A percentile compares a stretch with the other conserved stretches of the same genome.
These are phyloP conservation scores for Acanthoscelides obtectus DNA, from an alignment of 2,888 invertebrate species.

Conservation along the genomic window DNA sequence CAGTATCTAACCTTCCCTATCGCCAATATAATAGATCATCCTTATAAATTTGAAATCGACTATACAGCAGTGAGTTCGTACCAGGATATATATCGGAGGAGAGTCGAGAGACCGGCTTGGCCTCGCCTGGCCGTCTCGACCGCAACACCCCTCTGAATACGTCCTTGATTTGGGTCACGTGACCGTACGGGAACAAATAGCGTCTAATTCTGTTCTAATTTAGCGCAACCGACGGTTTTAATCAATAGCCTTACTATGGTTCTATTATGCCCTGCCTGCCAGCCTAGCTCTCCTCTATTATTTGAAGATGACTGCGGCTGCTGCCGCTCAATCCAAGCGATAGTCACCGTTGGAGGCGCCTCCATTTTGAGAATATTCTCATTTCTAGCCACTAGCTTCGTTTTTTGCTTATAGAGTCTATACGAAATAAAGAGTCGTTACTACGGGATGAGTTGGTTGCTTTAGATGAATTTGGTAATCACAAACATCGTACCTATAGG, in stretches of 20 bases:
- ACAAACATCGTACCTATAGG: no score
- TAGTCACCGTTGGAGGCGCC: background rate
- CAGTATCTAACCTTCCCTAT: no score
- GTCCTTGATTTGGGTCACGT: slow-evolving; percentile 11
- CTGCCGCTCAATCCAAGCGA: slow-evolving; percentile 1
- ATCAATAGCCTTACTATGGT: slow-evolving; percentile 41
- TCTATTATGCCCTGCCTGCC: slow-evolving; percentile 24
- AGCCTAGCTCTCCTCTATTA: slow-evolving; percentile 23
- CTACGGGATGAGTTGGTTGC: no score
- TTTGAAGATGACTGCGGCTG: slow-evolving; percentile 27
- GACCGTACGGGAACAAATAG: slow-evolving; percentile 37
- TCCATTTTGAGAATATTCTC: background rate
- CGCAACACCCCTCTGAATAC: background rate
- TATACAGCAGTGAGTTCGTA: background rate
- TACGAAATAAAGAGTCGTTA: no score
- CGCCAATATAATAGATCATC: background rate
- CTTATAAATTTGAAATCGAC: background rate
- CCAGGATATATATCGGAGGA: background rate
- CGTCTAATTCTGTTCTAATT: slow-evolving; percentile 39
- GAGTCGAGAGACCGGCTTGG: background rate
- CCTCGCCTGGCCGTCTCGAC: background rate
- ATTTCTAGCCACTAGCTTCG: background rate
- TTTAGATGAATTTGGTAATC: no score
- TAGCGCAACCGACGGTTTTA: slow-evolving; percentile 38
- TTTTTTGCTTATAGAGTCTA: no score